Percentiles rank a stretch among this genome's conserved stretches.
phyloP scores from a whole-genome alignment of 2,888 invertebrate genomes.

The Hemaris fuciformis region DNA sequence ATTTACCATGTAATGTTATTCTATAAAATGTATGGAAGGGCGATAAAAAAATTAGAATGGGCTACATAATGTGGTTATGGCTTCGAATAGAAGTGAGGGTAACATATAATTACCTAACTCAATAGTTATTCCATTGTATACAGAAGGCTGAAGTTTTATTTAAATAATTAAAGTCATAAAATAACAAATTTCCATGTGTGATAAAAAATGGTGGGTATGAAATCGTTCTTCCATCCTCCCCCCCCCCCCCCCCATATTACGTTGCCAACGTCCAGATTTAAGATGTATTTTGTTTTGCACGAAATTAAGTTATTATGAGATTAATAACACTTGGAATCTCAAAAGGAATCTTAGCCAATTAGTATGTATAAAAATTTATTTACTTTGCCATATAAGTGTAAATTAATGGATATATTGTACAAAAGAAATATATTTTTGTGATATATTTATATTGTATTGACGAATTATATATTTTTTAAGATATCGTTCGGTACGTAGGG shows the following conservation, averaged over 20 bases:
- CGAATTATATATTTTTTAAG: neutral
- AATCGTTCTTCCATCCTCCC: conserved; percentile 27
- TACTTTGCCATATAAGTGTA: conserved; percentile 48
- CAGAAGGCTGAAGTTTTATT: too few species aligned
- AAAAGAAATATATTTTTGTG: conserved; percentile 29
- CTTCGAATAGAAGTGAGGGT: too few species aligned
- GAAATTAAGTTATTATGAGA: conserved; percentile 12
- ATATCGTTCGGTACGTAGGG: too few species aligned
- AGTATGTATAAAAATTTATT: conserved; percentile 26
- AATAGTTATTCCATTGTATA: too few species aligned
- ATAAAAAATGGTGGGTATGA: neutral
- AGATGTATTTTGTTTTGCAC: neutral
- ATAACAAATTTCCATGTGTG: neutral
- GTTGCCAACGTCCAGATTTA: conserved; percentile 59
- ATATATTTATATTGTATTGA: neutral
- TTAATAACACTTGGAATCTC: conserved; percentile 35
- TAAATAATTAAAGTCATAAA: too few species aligned
- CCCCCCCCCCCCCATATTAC: conserved; percentile 39
- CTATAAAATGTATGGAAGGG: neutral
- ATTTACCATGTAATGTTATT: neutral
- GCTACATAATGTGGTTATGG: neutral
- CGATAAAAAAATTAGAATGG: neutral
- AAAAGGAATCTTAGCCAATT: conserved; percentile 47
- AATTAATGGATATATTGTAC: conserved; percentile 45
- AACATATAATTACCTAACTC: too few species aligned